phyloP scores from a whole-genome alignment of 2,888 invertebrate genomes.

The Thera britannica region DNA sequence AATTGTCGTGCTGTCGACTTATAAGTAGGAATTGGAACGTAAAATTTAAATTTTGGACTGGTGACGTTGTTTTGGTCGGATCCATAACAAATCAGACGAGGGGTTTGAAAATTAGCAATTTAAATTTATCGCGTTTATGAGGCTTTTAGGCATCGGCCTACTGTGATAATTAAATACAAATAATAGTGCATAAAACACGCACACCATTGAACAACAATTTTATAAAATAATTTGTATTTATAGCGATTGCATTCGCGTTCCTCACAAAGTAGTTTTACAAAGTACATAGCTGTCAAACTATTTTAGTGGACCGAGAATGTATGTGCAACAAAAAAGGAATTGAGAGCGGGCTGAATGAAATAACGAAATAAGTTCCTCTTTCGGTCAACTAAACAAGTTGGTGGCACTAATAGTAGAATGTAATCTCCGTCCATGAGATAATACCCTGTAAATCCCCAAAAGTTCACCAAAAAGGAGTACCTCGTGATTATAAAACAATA shows the following conservation, averaged over 20 bases:
- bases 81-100: background rate
- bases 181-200: slow-evolving; percentile 31
- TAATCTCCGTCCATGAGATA: slow-evolving; percentile 75
- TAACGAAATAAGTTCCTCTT: no score
- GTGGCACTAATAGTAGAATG: slow-evolving; percentile 38
- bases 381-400: background rate
- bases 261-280: slow-evolving; percentile 26
- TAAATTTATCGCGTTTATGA: slow-evolving; percentile 29
- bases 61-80: background rate
- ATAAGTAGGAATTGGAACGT: slow-evolving; percentile 14
- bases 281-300: slow-evolving; percentile 20
- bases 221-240: slow-evolving; percentile 5
- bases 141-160: slow-evolving; percentile 42
- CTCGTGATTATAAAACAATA: slow-evolving; percentile 15
- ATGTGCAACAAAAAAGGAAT: background rate
- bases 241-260: slow-evolving; percentile 14
- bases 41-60: slow-evolving; percentile 8
- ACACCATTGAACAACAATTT: slow-evolving; percentile 36
- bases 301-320: slow-evolving; percentile 1
- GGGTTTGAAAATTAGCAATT: slow-evolving; percentile 16
- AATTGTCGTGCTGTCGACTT: slow-evolving; percentile 22
- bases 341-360: background rate
- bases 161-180: slow-evolving; percentile 44
- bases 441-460: slow-evolving; percentile 39
- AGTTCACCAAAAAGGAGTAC: slow-evolving; percentile 22